Conservation (phyloP, 1,140 invertebrate genomes). For the Drosophila murphyi region DNA sequence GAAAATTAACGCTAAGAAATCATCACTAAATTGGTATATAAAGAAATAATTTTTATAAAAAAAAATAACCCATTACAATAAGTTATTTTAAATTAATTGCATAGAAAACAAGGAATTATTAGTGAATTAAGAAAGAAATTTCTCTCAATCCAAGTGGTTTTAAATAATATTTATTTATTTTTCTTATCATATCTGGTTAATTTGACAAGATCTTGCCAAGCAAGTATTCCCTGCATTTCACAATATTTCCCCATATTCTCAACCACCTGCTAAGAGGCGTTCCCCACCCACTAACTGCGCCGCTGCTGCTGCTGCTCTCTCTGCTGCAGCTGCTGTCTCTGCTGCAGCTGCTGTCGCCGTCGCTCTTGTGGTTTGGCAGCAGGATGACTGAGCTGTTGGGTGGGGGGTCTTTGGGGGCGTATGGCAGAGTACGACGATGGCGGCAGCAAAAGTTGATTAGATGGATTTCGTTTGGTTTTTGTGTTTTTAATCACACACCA, state of each 20-base stretch:
- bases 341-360: constrained; percentile 41
- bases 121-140: too few species aligned
- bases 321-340: constrained; percentile 4
- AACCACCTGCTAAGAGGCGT: constrained; percentile 25
- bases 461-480: constrained; percentile 85
- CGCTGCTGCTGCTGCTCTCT: constrained; percentile 8
- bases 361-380: constrained; percentile 21
- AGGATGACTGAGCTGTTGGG: background rate
- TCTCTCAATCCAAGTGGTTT: background rate
- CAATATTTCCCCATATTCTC: constrained; percentile 16
- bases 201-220: constrained; percentile 16
- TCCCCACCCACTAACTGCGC: constrained; percentile 19
- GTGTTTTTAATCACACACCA: constrained; percentile 85
- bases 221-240: background rate
- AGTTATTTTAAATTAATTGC: too few species aligned
- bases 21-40: too few species aligned
- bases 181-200: background rate
- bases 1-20: too few species aligned
- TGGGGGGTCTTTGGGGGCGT: background rate
- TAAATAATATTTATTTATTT: background rate
- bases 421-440: constrained; percentile 37
- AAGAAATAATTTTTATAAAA: too few species aligned
- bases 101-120: too few species aligned
- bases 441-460: constrained; percentile 84
- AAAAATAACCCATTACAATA: too few species aligned